Evolutionary conservation across 2,888 invertebrate genomes (phyloP), one percentile per base, ranked within the genome.

Genomic region (Campoplex capitator): DNA sequence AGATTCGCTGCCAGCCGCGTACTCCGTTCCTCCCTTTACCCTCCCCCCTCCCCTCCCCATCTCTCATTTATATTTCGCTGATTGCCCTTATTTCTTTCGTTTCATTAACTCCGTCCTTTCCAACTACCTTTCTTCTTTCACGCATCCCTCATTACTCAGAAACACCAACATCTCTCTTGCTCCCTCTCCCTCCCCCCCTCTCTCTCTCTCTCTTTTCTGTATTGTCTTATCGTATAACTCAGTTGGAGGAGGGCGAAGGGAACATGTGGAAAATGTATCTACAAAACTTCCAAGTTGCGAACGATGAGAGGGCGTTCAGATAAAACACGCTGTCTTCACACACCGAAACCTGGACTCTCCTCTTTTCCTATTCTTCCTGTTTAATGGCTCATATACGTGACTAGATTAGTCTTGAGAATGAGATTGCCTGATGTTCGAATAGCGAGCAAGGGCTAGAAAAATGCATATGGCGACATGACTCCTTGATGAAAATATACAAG

Each of bases 1-100:
- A 90, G 91, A 91, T 91, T 89, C 87, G 82, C 32, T 71, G 28
- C 42, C 51, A 28, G 48, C 48, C 48, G 85, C 51, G 38, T 74
- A 54, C 78, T 68, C 68, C 48, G 58, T 23, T 23, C 78, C 78
- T 82, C 83, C 79, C 74, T 86, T 56, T 54, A 32, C 71, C 74
- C 23, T 23, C 23, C 23, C 23, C 23, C 23, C 23, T 23, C 23
- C 23, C 23, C 23, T 23, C 23, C 90, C 91, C 91, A 91, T 92
- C 90, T 91, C 91, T 93, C 93, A 92, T 93, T 93, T 93, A 93
- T 93, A 94, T 93, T 93, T 94, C 90, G 92, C 92, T 93, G 93
- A 94, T 94, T 93, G 93, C 92, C 92, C 91, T 93, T 93, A 93
- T 92, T 93, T 92, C 93, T 93, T 93, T 91, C 92, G 92, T 92